These are phyloP conservation scores for Camponotus pennsylvanicus DNA, from an alignment of 1,140 invertebrate genomes.

Conservation along the genomic window DNA sequence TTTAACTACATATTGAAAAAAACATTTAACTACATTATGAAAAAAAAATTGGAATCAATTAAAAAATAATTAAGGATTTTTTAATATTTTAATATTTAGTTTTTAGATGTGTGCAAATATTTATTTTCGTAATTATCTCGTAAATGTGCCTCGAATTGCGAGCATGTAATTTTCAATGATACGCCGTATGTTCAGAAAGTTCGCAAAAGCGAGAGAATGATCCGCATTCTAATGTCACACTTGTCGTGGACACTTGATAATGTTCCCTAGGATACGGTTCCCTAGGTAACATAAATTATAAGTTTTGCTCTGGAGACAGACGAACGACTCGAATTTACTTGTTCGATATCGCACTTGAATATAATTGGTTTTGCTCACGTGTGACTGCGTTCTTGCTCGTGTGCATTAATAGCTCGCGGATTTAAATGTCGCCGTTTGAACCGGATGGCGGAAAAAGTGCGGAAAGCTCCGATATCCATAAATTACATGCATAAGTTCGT, in stretches of 20 bases:
- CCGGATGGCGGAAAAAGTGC: neutral
- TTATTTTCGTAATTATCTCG: slow-evolving; percentile 28
- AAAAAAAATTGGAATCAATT: neutral
- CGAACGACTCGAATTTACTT: slow-evolving; percentile 39
- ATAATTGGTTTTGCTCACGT: slow-evolving; percentile 31
- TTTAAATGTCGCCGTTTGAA: neutral
- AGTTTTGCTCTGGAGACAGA: slow-evolving; percentile 36
- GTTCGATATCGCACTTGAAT: slow-evolving; percentile 26
- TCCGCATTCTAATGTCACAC: slow-evolving; percentile 29
- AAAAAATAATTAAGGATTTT: neutral
- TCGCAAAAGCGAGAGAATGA: slow-evolving; percentile 33
- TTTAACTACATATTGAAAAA: too few species aligned
- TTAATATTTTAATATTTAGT: neutral
- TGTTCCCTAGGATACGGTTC: slow-evolving; percentile 14
- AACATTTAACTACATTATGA: neutral
- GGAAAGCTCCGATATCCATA: slow-evolving; percentile 12
- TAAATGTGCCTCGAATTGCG: slow-evolving; percentile 16
- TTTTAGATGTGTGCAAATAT: neutral
- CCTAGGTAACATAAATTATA: slow-evolving; percentile 53
- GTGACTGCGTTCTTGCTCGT: neutral
- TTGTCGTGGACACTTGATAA: slow-evolving; percentile 45
- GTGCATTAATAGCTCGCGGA: slow-evolving; percentile 27
- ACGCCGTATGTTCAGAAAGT: slow-evolving; percentile 1
- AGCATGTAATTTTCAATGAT: slow-evolving; percentile 38
- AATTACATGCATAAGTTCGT: slow-evolving; percentile 47